These are phyloP conservation scores for Paratrypauchen microcephalus DNA, from an alignment of 2,797 vertebrate genomes.

Conservation along the genomic window DNA sequence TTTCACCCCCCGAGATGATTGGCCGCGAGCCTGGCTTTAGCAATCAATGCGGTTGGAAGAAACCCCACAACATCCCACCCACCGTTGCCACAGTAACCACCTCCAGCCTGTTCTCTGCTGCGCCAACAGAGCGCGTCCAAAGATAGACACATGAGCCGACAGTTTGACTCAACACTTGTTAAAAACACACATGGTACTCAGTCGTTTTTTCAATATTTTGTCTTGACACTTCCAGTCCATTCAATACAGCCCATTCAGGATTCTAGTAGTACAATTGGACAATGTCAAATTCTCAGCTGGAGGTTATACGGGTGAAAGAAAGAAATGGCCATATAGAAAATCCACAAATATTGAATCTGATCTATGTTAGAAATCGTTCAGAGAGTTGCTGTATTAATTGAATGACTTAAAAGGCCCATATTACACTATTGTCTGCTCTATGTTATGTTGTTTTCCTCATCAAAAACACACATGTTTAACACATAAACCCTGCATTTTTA, in stretches of 20 bases:
- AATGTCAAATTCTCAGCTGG: neutral
- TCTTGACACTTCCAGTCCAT: neutral
- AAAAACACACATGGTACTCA: neutral
- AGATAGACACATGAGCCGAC: conserved; percentile 19
- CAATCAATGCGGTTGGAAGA: conserved; percentile 31
- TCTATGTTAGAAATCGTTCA: neutral
- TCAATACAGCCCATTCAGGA: conserved; percentile 8
- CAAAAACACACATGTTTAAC: too few relatives aligned
- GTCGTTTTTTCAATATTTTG: conserved; percentile 1
- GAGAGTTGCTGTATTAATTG: neutral
- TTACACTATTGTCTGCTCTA: too few relatives aligned
- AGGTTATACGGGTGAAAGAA: too few relatives aligned
- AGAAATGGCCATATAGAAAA: neutral
- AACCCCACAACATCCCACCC: conserved; percentile 23
- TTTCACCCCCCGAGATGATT: conserved; percentile 18
- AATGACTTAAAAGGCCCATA: neutral
- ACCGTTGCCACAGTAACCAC: conserved; percentile 59
- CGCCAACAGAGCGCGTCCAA: conserved; percentile 11
- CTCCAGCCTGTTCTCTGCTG: conserved; percentile 34
- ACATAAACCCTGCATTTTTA: too few relatives aligned
- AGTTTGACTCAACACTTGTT: conserved; percentile 10
- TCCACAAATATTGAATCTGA: neutral
- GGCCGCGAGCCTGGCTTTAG: conserved; percentile 36
- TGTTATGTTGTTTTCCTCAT: too few relatives aligned
- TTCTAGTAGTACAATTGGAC: neutral